phyloP scores from a whole-genome alignment of 2,113 vertebrate species.

The Hippopotamus amphibius region DNA sequence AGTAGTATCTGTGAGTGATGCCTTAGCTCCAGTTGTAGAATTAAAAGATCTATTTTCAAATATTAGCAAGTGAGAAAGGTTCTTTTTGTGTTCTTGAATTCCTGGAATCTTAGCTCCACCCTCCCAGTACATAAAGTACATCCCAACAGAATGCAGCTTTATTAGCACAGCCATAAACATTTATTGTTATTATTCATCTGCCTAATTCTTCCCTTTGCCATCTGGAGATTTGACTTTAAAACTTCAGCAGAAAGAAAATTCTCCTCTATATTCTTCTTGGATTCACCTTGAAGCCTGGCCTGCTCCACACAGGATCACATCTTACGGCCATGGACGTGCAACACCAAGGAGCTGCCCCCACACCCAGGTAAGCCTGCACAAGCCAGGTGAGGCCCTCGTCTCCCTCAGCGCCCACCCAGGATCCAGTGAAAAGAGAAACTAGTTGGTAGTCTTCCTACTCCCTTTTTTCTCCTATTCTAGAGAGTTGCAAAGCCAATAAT shows the following conservation, averaged over 20 bases:
- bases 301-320: fast-evolving
- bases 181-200: slow-evolving; percentile 57
- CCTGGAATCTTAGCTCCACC: not conserved
- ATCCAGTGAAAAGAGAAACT: no score
- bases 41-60: not conserved
- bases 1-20: not conserved
- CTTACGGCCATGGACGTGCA: not conserved
- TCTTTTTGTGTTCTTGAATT: not conserved
- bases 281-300: slow-evolving; percentile 14
- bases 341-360: no score
- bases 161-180: slow-evolving; percentile 48
- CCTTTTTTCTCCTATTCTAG: not conserved
- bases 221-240: slow-evolving; percentile 40
- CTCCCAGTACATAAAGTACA: not conserved
- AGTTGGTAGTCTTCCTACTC: not conserved
- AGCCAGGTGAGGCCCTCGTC: not conserved
- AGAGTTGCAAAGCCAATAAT: not conserved
- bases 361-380: not conserved
- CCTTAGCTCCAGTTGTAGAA: not conserved
- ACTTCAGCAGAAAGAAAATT: slow-evolving; percentile 27
- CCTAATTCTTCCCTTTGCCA: slow-evolving; percentile 42
- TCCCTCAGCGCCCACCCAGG: not conserved
- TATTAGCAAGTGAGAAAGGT: not conserved
- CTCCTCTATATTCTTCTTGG: not conserved
- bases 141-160: slow-evolving; percentile 1